phyloP scores from a whole-genome alignment of 2,888 invertebrate genomes.

The Dynastes hyllus region DNA sequence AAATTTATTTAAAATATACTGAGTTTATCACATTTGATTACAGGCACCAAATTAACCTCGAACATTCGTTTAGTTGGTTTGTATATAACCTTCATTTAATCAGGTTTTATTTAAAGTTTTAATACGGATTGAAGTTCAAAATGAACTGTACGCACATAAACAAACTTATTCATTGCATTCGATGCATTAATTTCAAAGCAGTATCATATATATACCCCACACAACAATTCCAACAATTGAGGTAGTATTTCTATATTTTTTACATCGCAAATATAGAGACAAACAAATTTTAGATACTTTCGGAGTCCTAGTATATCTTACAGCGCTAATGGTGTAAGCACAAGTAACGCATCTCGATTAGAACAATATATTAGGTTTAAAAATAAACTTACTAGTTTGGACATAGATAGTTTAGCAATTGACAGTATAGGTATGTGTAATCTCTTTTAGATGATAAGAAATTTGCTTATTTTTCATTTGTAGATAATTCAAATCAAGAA shows the following conservation, averaged over 20 bases:
- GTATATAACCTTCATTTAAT: too few relatives aligned
- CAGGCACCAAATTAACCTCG: too few relatives aligned
- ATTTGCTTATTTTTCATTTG: too few relatives aligned
- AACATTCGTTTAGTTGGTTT: too few relatives aligned
- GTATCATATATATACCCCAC: background rate
- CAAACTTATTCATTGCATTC: background rate
- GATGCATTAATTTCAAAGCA: background rate
- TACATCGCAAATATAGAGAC: too few relatives aligned
- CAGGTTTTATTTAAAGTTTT: too few relatives aligned
- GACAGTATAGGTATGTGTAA: background rate
- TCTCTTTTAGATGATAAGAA: background rate
- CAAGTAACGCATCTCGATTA: background rate
- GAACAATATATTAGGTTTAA: background rate
- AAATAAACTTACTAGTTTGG: background rate
- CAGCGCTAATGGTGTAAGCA: background rate
- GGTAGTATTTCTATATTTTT: background rate
- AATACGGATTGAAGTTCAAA: background rate
- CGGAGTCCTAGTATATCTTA: too few relatives aligned
- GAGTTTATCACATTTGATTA: too few relatives aligned
- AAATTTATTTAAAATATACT: too few relatives aligned
- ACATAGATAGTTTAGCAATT: background rate
- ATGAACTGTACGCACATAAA: background rate
- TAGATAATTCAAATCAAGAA: constrained; percentile 59
- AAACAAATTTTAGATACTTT: too few relatives aligned
- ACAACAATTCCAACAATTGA: background rate